These are phyloP conservation scores for Ptychoptera contaminata DNA, from an alignment of 2,888 invertebrate species.

Conservation along the genomic window DNA sequence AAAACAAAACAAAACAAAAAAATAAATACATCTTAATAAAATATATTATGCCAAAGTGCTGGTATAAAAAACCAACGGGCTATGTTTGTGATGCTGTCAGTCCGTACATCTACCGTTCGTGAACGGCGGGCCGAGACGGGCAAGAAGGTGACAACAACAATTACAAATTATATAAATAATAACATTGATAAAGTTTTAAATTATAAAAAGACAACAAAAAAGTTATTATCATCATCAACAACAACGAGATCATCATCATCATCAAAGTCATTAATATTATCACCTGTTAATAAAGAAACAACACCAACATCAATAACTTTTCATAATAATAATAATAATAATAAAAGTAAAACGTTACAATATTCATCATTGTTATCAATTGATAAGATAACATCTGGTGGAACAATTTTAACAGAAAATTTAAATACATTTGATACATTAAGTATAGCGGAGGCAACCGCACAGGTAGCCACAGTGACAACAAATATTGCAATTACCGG, in stretches of 20 bases:
- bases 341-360: not conserved
- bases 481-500: not conserved
- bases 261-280: too few relatives aligned
- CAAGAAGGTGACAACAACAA: conserved; percentile 8
- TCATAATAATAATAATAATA: not conserved
- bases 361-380: too few relatives aligned
- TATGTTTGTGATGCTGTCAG: conserved; percentile 19
- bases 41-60: conserved; percentile 17
- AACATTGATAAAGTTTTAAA: not conserved
- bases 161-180: conserved; percentile 1
- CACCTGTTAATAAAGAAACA: too few relatives aligned
- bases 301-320: conserved; percentile 2
- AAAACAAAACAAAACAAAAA: conserved; percentile 1
- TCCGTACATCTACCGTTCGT: conserved; percentile 16
- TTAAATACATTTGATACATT: not conserved
- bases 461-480: not conserved
- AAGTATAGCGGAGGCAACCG: not conserved
- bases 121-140: conserved; percentile 16
- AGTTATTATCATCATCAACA: conserved; percentile 3
- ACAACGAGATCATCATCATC: conserved; percentile 3
- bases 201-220: too few relatives aligned
- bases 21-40: conserved; percentile 1
- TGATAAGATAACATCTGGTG: too few relatives aligned
- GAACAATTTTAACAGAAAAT: too few relatives aligned
- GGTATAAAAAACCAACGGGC: conserved; percentile 16